Evolutionary conservation across 2,797 vertebrate genomes (phyloP), one percentile per base, ranked within the genome.

Genomic region (Sebastes oblongus): DNA sequence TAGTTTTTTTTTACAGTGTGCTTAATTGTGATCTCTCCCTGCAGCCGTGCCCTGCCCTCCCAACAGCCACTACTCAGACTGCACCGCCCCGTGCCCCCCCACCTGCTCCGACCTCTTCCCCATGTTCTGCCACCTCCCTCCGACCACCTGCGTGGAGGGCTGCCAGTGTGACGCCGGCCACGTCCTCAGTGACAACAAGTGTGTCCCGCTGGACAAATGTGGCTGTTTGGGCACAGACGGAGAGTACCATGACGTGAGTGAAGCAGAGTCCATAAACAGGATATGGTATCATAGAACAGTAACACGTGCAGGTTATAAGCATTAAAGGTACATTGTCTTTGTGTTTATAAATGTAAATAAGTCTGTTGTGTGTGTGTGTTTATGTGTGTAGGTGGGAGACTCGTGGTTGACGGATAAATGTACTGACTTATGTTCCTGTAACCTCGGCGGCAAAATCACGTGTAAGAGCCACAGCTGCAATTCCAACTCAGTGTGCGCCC

Each of bases 41-140:
- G 32, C 90, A 98, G 97, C 97, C 25, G 68, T 96, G 66, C 91
- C 95, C 0, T 97, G 97, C 73, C 90, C 89, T 0, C 22, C 87
- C 0, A 90, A 96, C 88, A 97, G 96, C 90, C 93, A 93, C 83
- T 97, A 96, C 86, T 96, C 94, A 0, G 78, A 93, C 72, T 97
- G 97, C 71, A 91, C 95, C 0, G 24, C 93, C 1, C 78, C 95
- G 6, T 97, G 97, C 82, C 95, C 94, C 0, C 88, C 95, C 3
- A 96, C 96, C 29, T 97, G 97, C 80, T 88, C 90, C 0, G 92
- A 97, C 87, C 95, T 93, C 16, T 95, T 95, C 74, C 94, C 94
- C 29, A 55, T 92, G 34, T 83, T 61, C 89, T 97, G 97, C 78
- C 93, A 92, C 22, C 82, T 94, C 6, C 94, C 94, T 1, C 82